Percentiles rank a stretch among this genome's conserved stretches.
Evolutionary conservation across 1,140 invertebrate species (phyloP).

Genomic region (Paramacrobiotus metropolitanus): DNA sequence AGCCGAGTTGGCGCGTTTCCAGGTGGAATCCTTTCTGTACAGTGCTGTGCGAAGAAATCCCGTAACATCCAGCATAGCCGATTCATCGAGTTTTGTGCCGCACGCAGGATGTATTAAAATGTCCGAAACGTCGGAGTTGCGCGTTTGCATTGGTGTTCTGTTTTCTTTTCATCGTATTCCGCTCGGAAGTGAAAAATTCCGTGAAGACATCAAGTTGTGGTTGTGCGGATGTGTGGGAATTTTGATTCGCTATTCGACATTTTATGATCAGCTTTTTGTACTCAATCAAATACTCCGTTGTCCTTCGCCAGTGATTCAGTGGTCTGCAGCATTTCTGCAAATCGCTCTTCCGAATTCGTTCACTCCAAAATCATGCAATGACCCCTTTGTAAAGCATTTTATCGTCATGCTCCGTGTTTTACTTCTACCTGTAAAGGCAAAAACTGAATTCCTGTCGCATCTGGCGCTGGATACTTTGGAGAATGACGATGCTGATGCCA

Average conservation of each 20-base stretch:
- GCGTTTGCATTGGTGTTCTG: neutral
- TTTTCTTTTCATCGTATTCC: neutral
- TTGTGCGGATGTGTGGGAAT: neutral
- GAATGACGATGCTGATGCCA: neutral
- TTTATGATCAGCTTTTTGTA: neutral
- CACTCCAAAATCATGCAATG: neutral
- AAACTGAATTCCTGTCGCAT: neutral
- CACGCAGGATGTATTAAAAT: neutral
- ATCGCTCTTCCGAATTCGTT: neutral
- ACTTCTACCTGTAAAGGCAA: neutral
- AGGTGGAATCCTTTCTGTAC: neutral
- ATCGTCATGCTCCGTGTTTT: neutral
- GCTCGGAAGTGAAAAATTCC: neutral
- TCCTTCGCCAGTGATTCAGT: neutral
- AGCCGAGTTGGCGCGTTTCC: neutral
- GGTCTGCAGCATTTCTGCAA: neutral
- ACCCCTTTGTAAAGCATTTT: slow-evolving; percentile 2
- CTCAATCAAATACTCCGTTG: neutral
- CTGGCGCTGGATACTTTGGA: neutral
- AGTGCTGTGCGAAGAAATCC: neutral
- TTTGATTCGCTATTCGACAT: neutral
- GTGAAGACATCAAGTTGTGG: neutral
- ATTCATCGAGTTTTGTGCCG: neutral
- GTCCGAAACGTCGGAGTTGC: neutral
- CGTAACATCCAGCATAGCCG: neutral